phyloP scores from a whole-genome alignment of 2,113 vertebrate species.

The Microcebus tavaratra region DNA sequence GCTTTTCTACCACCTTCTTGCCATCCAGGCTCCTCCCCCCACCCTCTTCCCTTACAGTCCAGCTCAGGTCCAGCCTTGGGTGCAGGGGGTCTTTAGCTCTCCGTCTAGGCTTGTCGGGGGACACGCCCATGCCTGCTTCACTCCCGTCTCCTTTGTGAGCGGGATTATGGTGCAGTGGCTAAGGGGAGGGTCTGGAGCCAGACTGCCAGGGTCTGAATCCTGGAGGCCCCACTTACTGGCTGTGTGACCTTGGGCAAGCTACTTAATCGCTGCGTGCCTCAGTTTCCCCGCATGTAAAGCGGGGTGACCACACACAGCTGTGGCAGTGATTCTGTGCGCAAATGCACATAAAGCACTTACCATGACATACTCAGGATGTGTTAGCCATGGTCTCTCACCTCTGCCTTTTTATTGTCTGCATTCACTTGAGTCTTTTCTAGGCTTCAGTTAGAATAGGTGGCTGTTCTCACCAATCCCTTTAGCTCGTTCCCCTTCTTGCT shows the following conservation, averaged over 20 bases:
- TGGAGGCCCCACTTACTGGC: not conserved
- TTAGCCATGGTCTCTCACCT: no score
- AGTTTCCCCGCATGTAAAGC: not conserved
- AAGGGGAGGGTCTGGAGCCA: not conserved
- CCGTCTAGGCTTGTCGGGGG: accelerated
- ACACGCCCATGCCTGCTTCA: not conserved
- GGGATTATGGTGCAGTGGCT: not conserved
- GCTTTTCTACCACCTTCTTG: not conserved
- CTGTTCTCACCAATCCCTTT: not conserved
- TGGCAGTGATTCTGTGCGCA: not conserved
- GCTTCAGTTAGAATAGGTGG: not conserved
- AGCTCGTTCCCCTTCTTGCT: not conserved
- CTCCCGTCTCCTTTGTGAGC: not conserved
- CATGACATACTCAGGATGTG: not conserved
- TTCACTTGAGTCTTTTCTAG: not conserved
- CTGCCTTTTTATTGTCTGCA: no score
- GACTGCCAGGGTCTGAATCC: not conserved
- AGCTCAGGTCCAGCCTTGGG: not conserved
- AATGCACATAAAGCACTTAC: not conserved
- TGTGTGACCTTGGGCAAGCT: not conserved
- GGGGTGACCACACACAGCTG: not conserved
- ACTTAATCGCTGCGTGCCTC: not conserved
- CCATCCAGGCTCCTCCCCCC: not conserved
- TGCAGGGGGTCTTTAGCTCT: not conserved
- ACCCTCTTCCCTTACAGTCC: not conserved